Evolutionary conservation across 1,140 invertebrate genomes (phyloP), one percentile per base, ranked within the genome.

Genomic region (Nephotettix cincticeps): DNA sequence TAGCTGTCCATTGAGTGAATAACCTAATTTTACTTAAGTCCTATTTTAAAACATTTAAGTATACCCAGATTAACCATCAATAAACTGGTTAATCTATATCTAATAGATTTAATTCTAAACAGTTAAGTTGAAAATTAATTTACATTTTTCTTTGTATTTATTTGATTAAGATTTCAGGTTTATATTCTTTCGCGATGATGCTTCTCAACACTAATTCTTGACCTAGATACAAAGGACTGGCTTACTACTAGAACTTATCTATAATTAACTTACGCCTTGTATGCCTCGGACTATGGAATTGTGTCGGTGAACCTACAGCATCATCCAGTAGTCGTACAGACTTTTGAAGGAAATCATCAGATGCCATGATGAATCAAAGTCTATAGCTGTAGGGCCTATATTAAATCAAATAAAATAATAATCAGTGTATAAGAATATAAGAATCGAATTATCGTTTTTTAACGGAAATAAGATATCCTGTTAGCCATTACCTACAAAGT

Each of bases 271-370:
- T 43, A 54, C 63, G 63, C 29, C 30, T 23, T 2, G 25, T 21
- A 28, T 61, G 27, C n/a, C 27, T 47, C 13, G 43, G 58, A 19
- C 27, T 64, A 28, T 29, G 40, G 28, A 29, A 47, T 30, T 19
- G 29, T 1, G 9, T 21, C n/a, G 69, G 58, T 25, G 69, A 64
- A n/a, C 43, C 63, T 21, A 70, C 27, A 64, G 51, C 58, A 19
- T 70, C 69, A 17, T 70, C 69, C 17, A 70, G 28, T 1, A 70
- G 36, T 3, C 69, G 30, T 11, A 70, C 61, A 9, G 69, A 70
- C 32, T 29, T 63, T 29, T 70, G 56, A 13, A 70, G 47, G 23
- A 30, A 23, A 51, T 70, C 69, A 19, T 70, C 69, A 43, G 27
- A 30, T 30, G 43, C 43, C 67, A 68, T 68, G 19, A n/a, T n/a